Evolutionary conservation across 2,113 vertebrate genomes (phyloP).

Genomic region (Nibea albiflora): DNA sequence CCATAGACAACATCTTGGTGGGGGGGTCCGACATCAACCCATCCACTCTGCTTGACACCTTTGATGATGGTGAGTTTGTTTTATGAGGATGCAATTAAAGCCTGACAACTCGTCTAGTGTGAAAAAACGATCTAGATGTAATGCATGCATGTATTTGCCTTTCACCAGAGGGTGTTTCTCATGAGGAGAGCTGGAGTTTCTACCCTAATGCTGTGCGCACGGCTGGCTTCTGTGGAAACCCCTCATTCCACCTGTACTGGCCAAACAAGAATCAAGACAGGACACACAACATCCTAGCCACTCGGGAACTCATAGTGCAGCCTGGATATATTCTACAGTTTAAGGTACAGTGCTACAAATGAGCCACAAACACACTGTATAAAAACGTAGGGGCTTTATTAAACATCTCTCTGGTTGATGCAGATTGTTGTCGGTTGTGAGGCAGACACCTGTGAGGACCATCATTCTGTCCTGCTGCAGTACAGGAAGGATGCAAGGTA

Average conservation of each 20-base stretch:
- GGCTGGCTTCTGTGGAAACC: conserved; percentile 97
- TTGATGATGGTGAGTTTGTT: conserved; percentile 91
- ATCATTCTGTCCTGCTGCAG: conserved; percentile 95
- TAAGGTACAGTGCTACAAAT: conserved; percentile 84
- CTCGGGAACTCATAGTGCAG: conserved; percentile 97
- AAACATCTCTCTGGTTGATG: conserved; percentile 15
- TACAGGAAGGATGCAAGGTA: conserved; percentile 98
- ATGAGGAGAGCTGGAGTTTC: conserved; percentile 99
- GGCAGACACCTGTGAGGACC: conserved; percentile 94
- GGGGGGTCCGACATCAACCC: conserved; percentile 99
- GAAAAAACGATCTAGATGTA: not conserved
- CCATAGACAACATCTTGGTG: conserved; percentile 95
- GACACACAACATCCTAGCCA: conserved; percentile 95
- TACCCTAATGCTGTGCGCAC: conserved; percentile 97
- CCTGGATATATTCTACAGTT: conserved; percentile 98
- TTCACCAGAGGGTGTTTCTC: conserved; percentile 90
- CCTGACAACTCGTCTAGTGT: not conserved
- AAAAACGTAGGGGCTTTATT: too few relatives aligned
- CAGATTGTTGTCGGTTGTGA: conserved; percentile 99
- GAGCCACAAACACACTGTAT: not conserved
- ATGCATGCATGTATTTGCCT: conserved; percentile 21
- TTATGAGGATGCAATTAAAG: not conserved
- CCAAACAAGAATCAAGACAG: conserved; percentile 97
- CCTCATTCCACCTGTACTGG: conserved; percentile 99
- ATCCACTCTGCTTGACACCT: conserved; percentile 93